Evolutionary conservation across 2,888 invertebrate species (phyloP), one percentile per base, ranked within the genome.

Genomic region (Himalopsyche kuldschensis): DNA sequence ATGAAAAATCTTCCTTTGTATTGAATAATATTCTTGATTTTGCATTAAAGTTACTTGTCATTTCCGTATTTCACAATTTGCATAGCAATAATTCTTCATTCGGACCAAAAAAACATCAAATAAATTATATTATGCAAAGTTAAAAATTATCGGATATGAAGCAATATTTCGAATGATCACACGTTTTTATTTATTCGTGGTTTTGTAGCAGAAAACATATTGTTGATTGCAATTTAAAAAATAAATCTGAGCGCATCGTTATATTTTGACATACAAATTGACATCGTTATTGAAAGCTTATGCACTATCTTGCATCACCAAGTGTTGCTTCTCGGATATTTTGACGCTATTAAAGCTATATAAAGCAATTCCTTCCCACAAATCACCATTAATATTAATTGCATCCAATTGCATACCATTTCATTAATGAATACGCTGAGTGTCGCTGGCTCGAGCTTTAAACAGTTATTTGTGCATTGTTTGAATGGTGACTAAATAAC

Each of bases 341-440:
- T 69, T 27, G 69, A 69, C 69, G 69, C 15, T 27, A 69, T 69
- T 30, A 69, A 69, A 69, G 11, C 69, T 27, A 69, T 69, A 69
- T 69, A 77, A 77, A 77, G 77, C 77, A 69, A 78, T 41, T 46
- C 31, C 46, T 46, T 78, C 78, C 46, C 41, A 78, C 78, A 78
- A 78, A 78, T 78, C 78, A 46, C 78, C 78, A 78, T 78, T 48
- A 47, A 78, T 78, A 78, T 78, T 78, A 78, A 78, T 78, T 78
- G 78, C 78, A 78, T 47, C 31, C 78, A 78, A 41, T 78, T 78
- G 78, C 78, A 78, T 41, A 30, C 41, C 78, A 69, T 69, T 69
- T 47, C 78, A 30, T 78, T 78, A 78, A n/a, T 47, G 78, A 31
- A 47, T 27, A 27, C 69, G 63, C 63, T 63, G 24, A 69, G 27